Evolutionary conservation across 2,797 vertebrate genomes (phyloP).

Genomic region (Pantherophis vulpinus): DNA sequence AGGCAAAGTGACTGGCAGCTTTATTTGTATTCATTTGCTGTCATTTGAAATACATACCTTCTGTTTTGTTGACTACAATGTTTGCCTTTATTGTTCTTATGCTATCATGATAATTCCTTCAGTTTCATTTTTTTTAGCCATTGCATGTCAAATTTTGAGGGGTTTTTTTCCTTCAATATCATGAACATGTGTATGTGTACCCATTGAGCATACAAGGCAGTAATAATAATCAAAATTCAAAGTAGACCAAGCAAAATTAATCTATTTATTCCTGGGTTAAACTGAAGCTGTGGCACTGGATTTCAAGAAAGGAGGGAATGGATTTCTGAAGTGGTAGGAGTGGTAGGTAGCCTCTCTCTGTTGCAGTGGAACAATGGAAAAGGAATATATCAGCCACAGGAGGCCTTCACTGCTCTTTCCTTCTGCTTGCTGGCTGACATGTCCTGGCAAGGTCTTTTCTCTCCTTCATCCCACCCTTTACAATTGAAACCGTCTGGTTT

Average conservation of each 20-base stretch:
- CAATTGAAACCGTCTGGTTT: conserved; percentile 52
- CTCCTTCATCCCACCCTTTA: conserved; percentile 11
- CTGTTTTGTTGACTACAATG: neutral
- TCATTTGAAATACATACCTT: neutral
- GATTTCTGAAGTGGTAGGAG: conserved; percentile 27
- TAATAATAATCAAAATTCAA: neutral
- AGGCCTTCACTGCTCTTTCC: neutral
- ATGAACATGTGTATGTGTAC: neutral
- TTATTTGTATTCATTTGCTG: neutral
- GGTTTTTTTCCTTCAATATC: neutral
- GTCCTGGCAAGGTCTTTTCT: neutral
- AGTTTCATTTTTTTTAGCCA: neutral
- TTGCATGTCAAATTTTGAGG: neutral
- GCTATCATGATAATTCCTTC: neutral
- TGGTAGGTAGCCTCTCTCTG: conserved; percentile 15
- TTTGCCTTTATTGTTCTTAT: neutral
- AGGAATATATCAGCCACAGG: neutral
- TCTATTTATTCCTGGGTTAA: neutral
- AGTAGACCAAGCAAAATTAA: neutral
- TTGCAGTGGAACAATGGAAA: conserved; percentile 11
- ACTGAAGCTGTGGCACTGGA: neutral
- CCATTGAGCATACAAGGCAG: neutral
- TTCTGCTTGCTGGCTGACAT: neutral
- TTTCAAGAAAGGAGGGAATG: conserved; percentile 29
- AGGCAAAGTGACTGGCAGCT: neutral